These are phyloP conservation scores for Circaetus cinerascens DNA, from an alignment of 2,113 vertebrate genomes.

Conservation along the genomic window DNA sequence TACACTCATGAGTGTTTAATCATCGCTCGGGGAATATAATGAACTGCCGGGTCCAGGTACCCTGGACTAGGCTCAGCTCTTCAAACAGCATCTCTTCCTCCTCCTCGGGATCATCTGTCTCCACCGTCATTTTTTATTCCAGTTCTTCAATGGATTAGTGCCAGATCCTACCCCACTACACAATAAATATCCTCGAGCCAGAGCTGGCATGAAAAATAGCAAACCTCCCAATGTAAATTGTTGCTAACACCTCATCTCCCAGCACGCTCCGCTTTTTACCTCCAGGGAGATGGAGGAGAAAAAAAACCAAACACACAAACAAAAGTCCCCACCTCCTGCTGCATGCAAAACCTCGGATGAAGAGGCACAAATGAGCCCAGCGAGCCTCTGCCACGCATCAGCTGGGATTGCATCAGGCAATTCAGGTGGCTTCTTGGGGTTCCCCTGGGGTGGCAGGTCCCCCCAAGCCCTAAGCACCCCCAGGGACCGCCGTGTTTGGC, in stretches of 20 bases:
- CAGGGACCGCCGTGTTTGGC: fast-evolving
- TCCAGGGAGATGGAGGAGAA: neutral
- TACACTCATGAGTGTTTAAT: fast-evolving
- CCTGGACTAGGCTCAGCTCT: neutral
- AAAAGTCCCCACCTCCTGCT: neutral
- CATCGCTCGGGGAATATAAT: fast-evolving
- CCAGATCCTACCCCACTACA: neutral
- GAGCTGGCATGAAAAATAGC: neutral
- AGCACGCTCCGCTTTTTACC: neutral
- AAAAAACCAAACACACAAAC: neutral
- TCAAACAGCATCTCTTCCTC: neutral
- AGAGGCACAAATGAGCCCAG: neutral
- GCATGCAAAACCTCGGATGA: fast-evolving
- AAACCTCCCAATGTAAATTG: neutral
- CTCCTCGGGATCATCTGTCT: neutral
- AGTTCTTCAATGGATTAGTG: neutral
- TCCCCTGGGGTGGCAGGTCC: neutral
- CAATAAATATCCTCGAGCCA: neutral
- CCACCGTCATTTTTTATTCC: neutral
- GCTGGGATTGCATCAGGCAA: neutral
- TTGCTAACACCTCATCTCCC: neutral
- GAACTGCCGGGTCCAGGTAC: fast-evolving
- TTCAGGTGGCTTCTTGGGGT: neutral
- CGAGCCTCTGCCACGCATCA: fast-evolving
- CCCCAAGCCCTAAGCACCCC: neutral